phyloP scores from a whole-genome alignment of 2,113 vertebrate genomes.

The Australoheros scitulus region DNA sequence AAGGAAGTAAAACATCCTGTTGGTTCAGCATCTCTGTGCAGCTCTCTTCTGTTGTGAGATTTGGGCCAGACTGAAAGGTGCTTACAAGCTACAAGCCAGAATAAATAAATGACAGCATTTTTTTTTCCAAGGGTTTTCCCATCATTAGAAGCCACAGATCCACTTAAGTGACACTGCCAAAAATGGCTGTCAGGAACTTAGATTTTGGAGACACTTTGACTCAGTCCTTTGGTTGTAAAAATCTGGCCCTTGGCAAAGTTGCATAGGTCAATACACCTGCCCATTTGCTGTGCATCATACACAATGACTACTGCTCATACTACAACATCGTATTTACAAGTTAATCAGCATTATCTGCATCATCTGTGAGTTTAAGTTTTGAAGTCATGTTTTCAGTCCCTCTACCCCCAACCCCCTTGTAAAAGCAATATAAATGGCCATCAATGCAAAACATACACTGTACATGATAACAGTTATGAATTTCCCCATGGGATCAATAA shows the following conservation, averaged over 20 bases:
- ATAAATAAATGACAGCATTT: background rate
- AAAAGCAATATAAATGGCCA: background rate
- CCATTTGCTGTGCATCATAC: accelerated
- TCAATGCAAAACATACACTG: background rate
- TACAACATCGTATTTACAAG: background rate
- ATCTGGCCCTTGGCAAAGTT: background rate
- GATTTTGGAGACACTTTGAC: background rate
- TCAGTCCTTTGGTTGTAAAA: background rate
- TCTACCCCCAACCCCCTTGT: background rate
- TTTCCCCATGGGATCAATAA: too few species aligned
- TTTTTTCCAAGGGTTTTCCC: background rate
- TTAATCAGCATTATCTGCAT: background rate
- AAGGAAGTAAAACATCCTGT: background rate
- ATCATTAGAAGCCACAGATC: background rate
- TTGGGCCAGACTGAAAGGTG: background rate
- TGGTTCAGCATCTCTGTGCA: background rate
- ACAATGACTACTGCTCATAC: background rate
- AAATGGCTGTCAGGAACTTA: background rate
- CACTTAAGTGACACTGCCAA: accelerated
- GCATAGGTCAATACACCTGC: background rate
- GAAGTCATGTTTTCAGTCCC: background rate
- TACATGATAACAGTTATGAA: background rate
- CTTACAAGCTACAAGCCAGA: background rate
- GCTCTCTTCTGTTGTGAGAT: background rate
- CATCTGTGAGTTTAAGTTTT: background rate